These are phyloP conservation scores for Sylvilagus bachmani DNA, from an alignment of 2,113 vertebrate species.

Conservation along the genomic window DNA sequence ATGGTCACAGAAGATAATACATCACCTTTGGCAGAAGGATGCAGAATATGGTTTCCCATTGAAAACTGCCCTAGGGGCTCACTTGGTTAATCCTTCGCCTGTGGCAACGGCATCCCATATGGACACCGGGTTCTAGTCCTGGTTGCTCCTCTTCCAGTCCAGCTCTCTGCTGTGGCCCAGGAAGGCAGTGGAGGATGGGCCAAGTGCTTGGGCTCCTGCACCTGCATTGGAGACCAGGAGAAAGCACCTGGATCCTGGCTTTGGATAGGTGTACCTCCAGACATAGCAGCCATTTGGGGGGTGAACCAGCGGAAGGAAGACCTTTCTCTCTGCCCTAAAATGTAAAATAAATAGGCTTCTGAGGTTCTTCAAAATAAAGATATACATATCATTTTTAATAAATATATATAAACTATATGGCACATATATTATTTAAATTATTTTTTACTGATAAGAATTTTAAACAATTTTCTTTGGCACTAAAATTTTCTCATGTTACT, in stretches of 20 bases:
- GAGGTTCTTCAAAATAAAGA: neutral
- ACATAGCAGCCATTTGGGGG: too few relatives aligned
- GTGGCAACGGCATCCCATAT: too few relatives aligned
- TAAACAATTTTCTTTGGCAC: neutral
- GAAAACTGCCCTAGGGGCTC: neutral
- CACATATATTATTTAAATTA: neutral
- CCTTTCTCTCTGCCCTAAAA: neutral
- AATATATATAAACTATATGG: neutral
- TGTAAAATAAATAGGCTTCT: neutral
- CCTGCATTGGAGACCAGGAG: too few relatives aligned
- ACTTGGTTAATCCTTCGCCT: too few relatives aligned
- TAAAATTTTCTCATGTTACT: neutral
- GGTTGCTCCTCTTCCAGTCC: too few relatives aligned
- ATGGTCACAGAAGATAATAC: neutral
- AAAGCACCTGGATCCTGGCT: too few relatives aligned
- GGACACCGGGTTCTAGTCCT: too few relatives aligned
- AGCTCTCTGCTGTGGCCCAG: too few relatives aligned
- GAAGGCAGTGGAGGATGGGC: too few relatives aligned
- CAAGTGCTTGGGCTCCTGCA: too few relatives aligned
- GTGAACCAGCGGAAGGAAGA: too few relatives aligned
- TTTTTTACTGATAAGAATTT: conserved; percentile 28
- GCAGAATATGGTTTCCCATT: neutral
- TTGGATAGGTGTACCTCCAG: too few relatives aligned
- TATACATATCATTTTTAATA: neutral
- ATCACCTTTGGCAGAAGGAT: neutral